phyloP scores from a whole-genome alignment of 2,888 invertebrate species.

The Synergus japonicus region DNA sequence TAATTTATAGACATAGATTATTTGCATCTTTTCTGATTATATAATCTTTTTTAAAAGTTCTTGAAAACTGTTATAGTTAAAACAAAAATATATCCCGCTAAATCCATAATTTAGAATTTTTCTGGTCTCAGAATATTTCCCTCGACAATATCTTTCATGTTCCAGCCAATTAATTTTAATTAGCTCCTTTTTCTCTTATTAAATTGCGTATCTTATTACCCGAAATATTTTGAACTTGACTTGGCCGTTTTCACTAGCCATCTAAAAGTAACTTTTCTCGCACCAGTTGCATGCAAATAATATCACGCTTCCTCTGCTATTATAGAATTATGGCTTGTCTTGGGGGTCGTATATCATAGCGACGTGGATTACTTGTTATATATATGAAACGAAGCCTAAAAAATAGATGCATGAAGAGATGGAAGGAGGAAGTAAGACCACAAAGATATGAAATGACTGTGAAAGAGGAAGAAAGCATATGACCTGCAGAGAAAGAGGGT shows the following conservation, averaged over 20 bases:
- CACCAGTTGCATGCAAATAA: not conserved
- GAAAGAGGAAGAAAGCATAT: slow-evolving; percentile 41
- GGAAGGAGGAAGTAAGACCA: slow-evolving; percentile 39
- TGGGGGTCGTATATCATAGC: not conserved
- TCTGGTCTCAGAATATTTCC: too few relatives aligned
- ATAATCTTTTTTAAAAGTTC: too few relatives aligned
- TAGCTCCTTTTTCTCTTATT: not conserved
- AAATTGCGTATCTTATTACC: not conserved
- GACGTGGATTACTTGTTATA: slow-evolving; percentile 8
- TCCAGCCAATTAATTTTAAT: not conserved
- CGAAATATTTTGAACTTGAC: not conserved
- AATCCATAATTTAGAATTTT: too few relatives aligned
- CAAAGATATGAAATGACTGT: slow-evolving; percentile 10
- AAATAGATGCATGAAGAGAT: slow-evolving; percentile 43
- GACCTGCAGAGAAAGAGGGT: slow-evolving; percentile 51
- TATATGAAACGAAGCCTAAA: slow-evolving; percentile 34
- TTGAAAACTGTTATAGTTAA: not conserved
- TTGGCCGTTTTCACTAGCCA: not conserved
- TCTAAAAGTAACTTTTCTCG: not conserved
- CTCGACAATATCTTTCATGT: not conserved
- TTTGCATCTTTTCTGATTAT: too few relatives aligned
- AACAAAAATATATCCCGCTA: not conserved
- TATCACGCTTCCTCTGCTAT: not conserved
- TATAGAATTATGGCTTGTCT: not conserved
- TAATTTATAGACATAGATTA: too few relatives aligned